Percentiles rank a stretch among this genome's conserved stretches.
These are phyloP conservation scores for Drosophila nebulosa DNA, from an alignment of 1,140 invertebrate species.

Conservation along the genomic window DNA sequence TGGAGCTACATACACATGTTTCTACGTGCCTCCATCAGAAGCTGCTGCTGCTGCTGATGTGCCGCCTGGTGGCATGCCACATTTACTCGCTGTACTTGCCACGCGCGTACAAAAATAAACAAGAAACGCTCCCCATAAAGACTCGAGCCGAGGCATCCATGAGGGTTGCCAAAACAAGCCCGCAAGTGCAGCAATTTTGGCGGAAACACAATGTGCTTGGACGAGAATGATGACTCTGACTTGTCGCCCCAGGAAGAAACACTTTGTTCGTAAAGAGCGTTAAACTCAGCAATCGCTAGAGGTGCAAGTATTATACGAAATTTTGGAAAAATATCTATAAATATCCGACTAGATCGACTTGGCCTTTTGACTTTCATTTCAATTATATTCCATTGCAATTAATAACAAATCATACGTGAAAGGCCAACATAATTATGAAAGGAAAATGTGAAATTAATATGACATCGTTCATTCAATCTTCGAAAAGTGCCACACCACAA, in stretches of 20 bases:
- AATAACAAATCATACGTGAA: not conserved
- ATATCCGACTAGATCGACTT: not conserved
- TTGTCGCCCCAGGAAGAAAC: not conserved
- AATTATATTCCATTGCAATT: not conserved
- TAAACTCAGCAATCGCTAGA: not conserved
- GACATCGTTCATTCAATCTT: not conserved
- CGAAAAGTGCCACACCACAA: slow-evolving; percentile 24
- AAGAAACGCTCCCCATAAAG: slow-evolving; percentile 22
- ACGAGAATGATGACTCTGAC: not conserved
- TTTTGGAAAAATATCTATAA: not conserved
- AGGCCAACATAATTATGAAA: slow-evolving; percentile 25
- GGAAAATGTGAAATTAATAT: slow-evolving; percentile 30
- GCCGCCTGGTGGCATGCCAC: slow-evolving; percentile 44
- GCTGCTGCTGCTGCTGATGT: not conserved
- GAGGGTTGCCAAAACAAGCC: slow-evolving; percentile 40
- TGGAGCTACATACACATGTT: not conserved
- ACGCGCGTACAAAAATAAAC: slow-evolving; percentile 69
- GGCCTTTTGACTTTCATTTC: not conserved
- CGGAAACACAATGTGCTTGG: slow-evolving; percentile 21
- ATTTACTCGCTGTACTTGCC: slow-evolving; percentile 67
- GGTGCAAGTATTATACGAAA: not conserved
- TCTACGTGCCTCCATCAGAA: slow-evolving; percentile 40
- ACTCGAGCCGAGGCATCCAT: not conserved
- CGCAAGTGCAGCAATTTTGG: slow-evolving; percentile 51
- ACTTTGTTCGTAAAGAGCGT: slow-evolving; percentile 5